phyloP scores from a whole-genome alignment of 2,113 vertebrate genomes.

The Craseonycteris thonglongyai region DNA sequence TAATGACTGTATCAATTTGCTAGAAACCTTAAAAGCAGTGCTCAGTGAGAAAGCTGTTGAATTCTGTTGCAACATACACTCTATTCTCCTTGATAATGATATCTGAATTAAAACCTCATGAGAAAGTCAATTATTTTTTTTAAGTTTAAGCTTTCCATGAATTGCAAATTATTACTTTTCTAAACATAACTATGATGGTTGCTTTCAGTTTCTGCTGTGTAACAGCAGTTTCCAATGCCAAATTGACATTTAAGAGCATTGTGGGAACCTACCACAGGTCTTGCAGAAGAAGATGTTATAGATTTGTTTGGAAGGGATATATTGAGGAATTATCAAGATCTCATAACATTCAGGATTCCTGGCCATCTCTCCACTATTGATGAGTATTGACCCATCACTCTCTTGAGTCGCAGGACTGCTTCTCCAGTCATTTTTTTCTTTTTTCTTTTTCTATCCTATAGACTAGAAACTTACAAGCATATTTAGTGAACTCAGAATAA shows the following conservation, averaged over 20 bases:
- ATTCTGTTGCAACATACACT: slow-evolving; percentile 2
- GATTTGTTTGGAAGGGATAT: slow-evolving; percentile 33
- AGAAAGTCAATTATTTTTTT: slow-evolving; percentile 44
- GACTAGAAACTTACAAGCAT: neutral
- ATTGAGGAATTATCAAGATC: slow-evolving; percentile 24
- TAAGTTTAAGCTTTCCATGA: slow-evolving; percentile 45
- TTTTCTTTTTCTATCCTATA: neutral
- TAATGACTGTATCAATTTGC: slow-evolving; percentile 51
- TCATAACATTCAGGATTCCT: slow-evolving; percentile 31
- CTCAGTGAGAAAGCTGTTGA: slow-evolving; percentile 43
- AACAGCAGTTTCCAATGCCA: slow-evolving; percentile 53
- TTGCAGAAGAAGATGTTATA: slow-evolving; percentile 49
- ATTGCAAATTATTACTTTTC: slow-evolving; percentile 69
- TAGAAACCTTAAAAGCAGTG: slow-evolving; percentile 22
- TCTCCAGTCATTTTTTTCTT: neutral
- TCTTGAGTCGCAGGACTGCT: neutral
- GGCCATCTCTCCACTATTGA: slow-evolving; percentile 11
- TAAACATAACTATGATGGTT: slow-evolving; percentile 54
- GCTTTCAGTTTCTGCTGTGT: slow-evolving; percentile 65
- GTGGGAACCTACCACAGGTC: slow-evolving; percentile 38
- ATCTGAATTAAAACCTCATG: slow-evolving; percentile 63
- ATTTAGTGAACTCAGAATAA: neutral
- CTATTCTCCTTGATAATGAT: slow-evolving; percentile 59
- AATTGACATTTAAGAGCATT: slow-evolving; percentile 55
- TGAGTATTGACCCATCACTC: neutral